Percentiles rank a stretch among this genome's conserved stretches.
These are phyloP conservation scores for Pseudois nayaur DNA, from an alignment of 2,113 vertebrate genomes.

Conservation along the genomic window DNA sequence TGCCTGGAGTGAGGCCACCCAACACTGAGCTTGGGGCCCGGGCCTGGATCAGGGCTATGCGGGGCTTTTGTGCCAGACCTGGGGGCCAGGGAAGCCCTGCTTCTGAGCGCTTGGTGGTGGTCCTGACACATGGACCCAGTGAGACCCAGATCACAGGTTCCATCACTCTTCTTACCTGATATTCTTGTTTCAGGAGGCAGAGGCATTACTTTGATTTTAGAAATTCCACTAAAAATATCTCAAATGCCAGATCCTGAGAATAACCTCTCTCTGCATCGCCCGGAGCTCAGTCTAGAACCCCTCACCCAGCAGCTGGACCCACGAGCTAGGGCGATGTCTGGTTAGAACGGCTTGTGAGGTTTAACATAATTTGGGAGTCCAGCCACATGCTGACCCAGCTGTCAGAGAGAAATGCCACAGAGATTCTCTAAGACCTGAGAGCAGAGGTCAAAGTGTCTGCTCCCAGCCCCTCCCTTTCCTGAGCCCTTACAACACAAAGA, in stretches of 20 bases:
- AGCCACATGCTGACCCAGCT: neutral
- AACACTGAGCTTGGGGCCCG: neutral
- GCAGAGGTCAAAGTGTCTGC: neutral
- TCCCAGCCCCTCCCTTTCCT: no score
- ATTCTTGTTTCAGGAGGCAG: neutral
- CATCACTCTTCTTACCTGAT: neutral
- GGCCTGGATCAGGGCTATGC: neutral
- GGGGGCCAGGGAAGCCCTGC: neutral
- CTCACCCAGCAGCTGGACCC: neutral
- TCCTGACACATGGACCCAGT: accelerated
- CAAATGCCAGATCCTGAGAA: neutral
- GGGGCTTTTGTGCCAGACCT: neutral
- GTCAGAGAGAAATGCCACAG: neutral
- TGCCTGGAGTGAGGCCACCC: neutral
- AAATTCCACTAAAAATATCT: neutral
- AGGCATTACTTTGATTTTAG: neutral
- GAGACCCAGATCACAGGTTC: neutral
- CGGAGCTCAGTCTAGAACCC: neutral
- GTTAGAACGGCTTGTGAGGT: no score
- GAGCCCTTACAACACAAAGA: neutral
- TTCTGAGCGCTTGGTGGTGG: neutral
- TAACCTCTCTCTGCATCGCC: accelerated
- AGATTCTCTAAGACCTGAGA: neutral
- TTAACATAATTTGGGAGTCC: neutral
- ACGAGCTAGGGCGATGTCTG: neutral